Conservation (phyloP, 2,797 vertebrate genomes). For the Echiichthys vipera region DNA sequence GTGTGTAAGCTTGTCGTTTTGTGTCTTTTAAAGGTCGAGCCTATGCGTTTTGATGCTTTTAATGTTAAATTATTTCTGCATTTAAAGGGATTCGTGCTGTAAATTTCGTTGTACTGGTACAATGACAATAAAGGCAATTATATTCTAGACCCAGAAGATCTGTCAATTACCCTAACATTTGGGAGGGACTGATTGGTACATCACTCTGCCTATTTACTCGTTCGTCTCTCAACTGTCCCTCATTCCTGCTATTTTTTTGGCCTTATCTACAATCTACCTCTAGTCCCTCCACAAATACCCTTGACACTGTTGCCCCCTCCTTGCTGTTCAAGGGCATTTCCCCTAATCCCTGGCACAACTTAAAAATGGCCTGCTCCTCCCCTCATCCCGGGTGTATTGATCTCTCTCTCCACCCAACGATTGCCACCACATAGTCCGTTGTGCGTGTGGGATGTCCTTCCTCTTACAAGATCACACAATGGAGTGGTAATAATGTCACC, state of each 20-base stretch:
- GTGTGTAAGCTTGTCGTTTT: too few relatives aligned
- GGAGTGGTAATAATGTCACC: conserved; percentile 73
- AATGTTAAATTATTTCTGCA: too few relatives aligned
- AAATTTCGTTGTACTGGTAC: too few relatives aligned
- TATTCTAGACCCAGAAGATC: conserved; percentile 74
- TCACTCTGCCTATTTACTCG: conserved; percentile 44
- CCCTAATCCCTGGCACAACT: conserved; percentile 52
- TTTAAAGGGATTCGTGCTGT: too few relatives aligned
- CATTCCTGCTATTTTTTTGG: conserved; percentile 6
- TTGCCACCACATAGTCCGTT: conserved; percentile 46
- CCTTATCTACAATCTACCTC: background rate
- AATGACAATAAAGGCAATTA: too few relatives aligned
- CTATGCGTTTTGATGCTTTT: too few relatives aligned
- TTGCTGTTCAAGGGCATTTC: conserved; percentile 36
- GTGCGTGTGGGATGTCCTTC: conserved; percentile 51
- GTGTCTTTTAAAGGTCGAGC: too few relatives aligned
- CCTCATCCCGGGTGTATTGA: conserved; percentile 74
- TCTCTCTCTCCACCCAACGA: conserved; percentile 53
- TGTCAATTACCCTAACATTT: conserved; percentile 74
- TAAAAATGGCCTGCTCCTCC: conserved; percentile 72
- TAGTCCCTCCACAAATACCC: conserved; percentile 56
- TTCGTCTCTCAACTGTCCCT: conserved; percentile 28
- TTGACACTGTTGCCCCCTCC: conserved; percentile 61
- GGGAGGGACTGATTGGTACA: conserved; percentile 61
- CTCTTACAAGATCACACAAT: conserved; percentile 63